Evolutionary conservation across 2,888 invertebrate genomes (phyloP), one percentile per base, ranked within the genome.

Genomic region (Apamea epomidion): DNA sequence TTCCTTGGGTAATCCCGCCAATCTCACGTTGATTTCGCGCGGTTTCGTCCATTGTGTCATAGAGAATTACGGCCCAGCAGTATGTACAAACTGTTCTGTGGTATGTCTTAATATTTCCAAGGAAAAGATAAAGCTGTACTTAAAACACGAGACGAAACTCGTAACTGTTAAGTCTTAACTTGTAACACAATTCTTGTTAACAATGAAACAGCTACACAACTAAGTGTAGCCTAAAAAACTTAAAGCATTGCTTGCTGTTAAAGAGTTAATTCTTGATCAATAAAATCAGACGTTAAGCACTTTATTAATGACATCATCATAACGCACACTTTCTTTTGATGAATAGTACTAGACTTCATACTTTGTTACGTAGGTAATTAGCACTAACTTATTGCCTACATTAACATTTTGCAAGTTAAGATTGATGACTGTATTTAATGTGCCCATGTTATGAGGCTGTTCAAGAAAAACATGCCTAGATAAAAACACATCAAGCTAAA

Each of bases 341-440:
- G 64, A 67, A 82, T 68, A 67, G 21, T 54, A 64, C 45, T 45
- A 21, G 8, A 60, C 62, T 64, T 60, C 32, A 65, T 72, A 25
- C 21, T 67, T 76, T 70, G 29, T 62, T 60, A 73, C 21, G 45
- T 54, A 58, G 25, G 25, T 58, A 67, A 86, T 76, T 78, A 84
- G 12, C 51, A 58, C 7, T 74, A 74, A 67, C 14, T 67, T 80
- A 78, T 29, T 75, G 69, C 74, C 54, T 60, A 60, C 25, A 68
- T 72, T 81, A 81, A 76, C 78, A 81, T 84, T 48, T 87, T 65
- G 0, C 14, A 78, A 68, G 67, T n/a, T 25, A 73, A 80, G 75
- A 84, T 84, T 78, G 58, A 87, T 86, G 69, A 0, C 60, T 75
- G 64, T 78, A 78, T 72, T 45, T 48, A 68, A 74, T 82, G 45